Conservation (phyloP, 2,797 vertebrate genomes). For the Aulostomus chinensis region DNA sequence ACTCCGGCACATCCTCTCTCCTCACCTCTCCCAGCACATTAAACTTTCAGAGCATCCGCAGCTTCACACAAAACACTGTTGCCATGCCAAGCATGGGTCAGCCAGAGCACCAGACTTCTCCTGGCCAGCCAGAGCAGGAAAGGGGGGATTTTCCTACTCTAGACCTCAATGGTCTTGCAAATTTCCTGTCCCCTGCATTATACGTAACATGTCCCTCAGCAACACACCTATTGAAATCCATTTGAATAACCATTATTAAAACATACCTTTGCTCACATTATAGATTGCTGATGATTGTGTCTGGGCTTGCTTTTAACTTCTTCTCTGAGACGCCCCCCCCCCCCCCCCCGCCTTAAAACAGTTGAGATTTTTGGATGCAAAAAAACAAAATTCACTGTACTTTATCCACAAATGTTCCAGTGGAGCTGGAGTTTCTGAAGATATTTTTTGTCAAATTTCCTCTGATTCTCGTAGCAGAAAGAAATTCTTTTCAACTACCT, state of each 20-base stretch:
- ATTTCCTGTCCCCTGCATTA: background rate
- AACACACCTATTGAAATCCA: conserved; percentile 5
- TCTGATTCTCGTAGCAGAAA: no score
- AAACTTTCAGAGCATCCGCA: conserved; percentile 77
- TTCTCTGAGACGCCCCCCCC: no score
- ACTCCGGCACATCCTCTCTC: conserved; percentile 64
- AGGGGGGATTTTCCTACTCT: background rate
- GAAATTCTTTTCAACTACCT: no score
- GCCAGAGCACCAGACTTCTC: conserved; percentile 47
- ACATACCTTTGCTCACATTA: no score
- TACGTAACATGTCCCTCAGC: background rate
- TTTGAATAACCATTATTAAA: conserved; percentile 5
- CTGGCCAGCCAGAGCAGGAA: conserved; percentile 7
- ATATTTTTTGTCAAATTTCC: no score
- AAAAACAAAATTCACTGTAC: no score
- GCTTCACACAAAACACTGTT: conserved; percentile 63
- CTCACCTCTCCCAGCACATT: conserved; percentile 75
- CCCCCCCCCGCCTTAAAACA: no score
- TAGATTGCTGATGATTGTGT: no score
- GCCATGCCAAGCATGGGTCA: conserved; percentile 75
- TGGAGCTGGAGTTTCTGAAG: no score
- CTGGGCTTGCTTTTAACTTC: no score
- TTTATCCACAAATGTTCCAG: no score
- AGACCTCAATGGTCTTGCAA: conserved; percentile 1
- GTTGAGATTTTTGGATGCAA: no score